Evolutionary conservation across 2,113 vertebrate genomes (phyloP), one percentile per base, ranked within the genome.

Genomic region (Lonchura striata): DNA sequence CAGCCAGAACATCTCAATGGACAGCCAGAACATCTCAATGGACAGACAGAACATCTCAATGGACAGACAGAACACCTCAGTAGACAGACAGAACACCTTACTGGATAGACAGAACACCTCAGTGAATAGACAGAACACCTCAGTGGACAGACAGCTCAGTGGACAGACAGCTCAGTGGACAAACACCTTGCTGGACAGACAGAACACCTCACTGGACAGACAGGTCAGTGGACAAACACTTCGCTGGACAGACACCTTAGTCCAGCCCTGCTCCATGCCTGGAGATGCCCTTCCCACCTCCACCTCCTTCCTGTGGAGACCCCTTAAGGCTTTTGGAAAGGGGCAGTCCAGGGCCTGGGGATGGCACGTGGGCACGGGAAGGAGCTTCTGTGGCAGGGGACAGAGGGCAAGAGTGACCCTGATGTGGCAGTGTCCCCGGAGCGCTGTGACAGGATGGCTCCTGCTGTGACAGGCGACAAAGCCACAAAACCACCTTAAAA

Each of bases 401-500:
- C 60, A 30, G 18, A 1, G 5, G 46, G 30, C 10, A 3, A 7
- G 23, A n/a, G 74, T 54, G 72, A 18, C 72, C 0, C 0, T 44
- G 64, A 7, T 4, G 2, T 18, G 37, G 47, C 52, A 35, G 42
- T 20, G 64, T 75, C 61, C 81, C 11, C 0, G 14, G 8, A 79
- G 31, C 0, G 7, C 47, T 63, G 52, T 68, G 21, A 15, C n/a
- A 61, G 66, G 66, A 30, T 16, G 49, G 72, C 56, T 81, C 77
- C 50, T 49, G 70, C 91, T 87, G 61, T 72, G 81, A 90, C 74
- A 76, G 54, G 21, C 15, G 2, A 88, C 83, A 23, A 23, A 31
- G 86, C 94, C 35, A 53, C 84, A 89, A 91, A 95, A 90, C 94
- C 70, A 74, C 78, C 94, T 94, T 86, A 95, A 96, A 97, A 95